phyloP scores from a whole-genome alignment of 23 tunicate genomes.

The Ciona savignyi region DNA sequence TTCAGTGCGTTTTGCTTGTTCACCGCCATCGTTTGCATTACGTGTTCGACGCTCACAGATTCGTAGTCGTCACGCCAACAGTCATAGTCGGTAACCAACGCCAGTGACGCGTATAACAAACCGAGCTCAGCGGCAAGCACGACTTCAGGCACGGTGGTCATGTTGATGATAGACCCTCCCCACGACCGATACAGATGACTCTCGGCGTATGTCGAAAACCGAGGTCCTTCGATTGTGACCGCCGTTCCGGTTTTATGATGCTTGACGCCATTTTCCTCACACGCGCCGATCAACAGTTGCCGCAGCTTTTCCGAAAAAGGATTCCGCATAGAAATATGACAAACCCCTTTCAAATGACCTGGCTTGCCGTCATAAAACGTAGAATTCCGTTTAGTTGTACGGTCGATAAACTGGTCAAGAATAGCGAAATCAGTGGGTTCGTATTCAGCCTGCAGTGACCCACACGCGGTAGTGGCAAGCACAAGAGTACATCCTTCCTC shows the following conservation, averaged over 20 bases:
- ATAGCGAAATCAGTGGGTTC: conserved; percentile 40
- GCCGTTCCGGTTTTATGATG: conserved; percentile 31
- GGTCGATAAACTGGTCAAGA: conserved; percentile 50
- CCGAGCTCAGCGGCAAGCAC: conserved; percentile 46
- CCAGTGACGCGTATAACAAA: conserved; percentile 35
- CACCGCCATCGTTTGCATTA: conserved; percentile 14
- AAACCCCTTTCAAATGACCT: conserved; percentile 15
- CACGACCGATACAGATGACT: conserved; percentile 33
- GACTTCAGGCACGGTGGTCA: conserved; percentile 71
- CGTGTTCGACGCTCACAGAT: conserved; percentile 30
- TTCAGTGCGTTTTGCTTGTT: conserved; percentile 11
- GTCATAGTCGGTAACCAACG: conserved; percentile 71
- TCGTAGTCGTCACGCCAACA: conserved; percentile 34
- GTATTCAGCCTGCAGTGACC: conserved; percentile 31
- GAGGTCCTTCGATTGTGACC: conserved; percentile 61
- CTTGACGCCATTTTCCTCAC: neutral
- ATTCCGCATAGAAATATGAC: conserved; percentile 23
- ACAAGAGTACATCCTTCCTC: conserved; percentile 26
- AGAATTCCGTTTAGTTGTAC: conserved; percentile 20
- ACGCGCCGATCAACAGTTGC: conserved; percentile 11
- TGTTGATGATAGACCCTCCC: conserved; percentile 39
- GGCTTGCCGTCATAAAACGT: conserved; percentile 31
- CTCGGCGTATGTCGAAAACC: conserved; percentile 62
- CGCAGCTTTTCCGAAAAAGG: conserved; percentile 7
- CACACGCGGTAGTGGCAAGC: conserved; percentile 41